Conservation (phyloP, 2,888 invertebrate genomes). For the Daptonema setosum region DNA sequence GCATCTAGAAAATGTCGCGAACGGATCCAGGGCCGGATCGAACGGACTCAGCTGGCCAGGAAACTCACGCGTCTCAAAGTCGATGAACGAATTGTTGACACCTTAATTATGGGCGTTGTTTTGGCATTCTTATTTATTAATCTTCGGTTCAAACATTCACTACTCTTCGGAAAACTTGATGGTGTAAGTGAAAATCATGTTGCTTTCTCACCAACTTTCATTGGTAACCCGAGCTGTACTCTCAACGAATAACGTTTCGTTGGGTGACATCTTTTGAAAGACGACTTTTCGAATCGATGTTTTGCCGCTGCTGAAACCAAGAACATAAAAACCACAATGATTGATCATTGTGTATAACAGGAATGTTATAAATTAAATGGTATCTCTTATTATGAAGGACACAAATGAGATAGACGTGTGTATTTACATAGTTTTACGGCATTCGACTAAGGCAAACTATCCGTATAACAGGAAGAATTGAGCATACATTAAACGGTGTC, state of each 20-base stretch:
- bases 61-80: conserved; percentile 99
- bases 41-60: conserved; percentile 96
- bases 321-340: background rate
- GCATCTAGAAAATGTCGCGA: conserved; percentile 85
- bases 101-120: too few relatives aligned
- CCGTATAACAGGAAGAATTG: too few relatives aligned
- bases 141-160: too few relatives aligned
- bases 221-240: conserved; percentile 95
- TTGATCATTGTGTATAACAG: background rate
- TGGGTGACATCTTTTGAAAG: conserved; percentile 99
- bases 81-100: conserved; percentile 88
- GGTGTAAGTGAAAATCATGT: conserved; percentile 1
- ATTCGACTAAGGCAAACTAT: too few relatives aligned
- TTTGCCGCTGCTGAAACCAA: conserved; percentile 57
- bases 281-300: conserved; percentile 98
- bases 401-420: background rate
- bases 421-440: too few relatives aligned
- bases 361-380: background rate
- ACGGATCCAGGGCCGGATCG: conserved; percentile 80
- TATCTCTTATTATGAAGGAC: background rate
- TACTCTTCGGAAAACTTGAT: background rate
- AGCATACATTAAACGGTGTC: too few relatives aligned
- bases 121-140: too few relatives aligned
- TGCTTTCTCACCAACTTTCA: conserved; percentile 38
- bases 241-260: conserved; percentile 91